Base-by-base conservation (phyloP, 2,113 vertebrate genomes). In the Ophthalmolycus amberensis region DNA sequence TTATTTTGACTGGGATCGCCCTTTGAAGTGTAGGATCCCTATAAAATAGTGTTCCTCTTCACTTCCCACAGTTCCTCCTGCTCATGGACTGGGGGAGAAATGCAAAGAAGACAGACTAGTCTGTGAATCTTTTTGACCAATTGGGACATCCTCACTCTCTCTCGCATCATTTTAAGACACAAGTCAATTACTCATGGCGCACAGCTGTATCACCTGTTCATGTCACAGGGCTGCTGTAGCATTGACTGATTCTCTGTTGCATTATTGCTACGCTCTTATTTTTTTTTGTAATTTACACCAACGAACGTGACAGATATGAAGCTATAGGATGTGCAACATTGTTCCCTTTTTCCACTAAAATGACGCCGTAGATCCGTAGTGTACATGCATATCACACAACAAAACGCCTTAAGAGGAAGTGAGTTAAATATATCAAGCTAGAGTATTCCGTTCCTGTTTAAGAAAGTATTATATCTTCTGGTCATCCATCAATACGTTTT, bases 321-420 rank as follows among this genome's bases (percentile, higher is more conserved):
- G 77, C 60, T 7, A 52, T 32, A 70, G 65, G 16, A 37, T 29
- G 77, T 77, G 63, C 90, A 65, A 11, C 82, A 86, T 73, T 78
- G 46, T 77, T 85, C 4, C 66, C 75, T 50, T 88, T 87, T 71
- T 40, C 46, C 83, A 60, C 76, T 8, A 46, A 29, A 88, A 79
- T 40, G 73, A 62, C 56, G 15, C 65, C 62, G 37, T 69, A 75
- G 37, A 84, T 81, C 72, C 40, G 69, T 62, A 50, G 7, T 22
- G 22, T 14, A 27, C 25, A 46, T 86, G 79, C 67, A n/a, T n/a
- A n/a, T n/a, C n/a, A n/a, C n/a, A 75, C 46, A 72, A 46, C 69
- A 68, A 70, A 68, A 32, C n/a, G 25, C 22, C 75, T 62, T 12
- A 37, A 48, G 46, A 71, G 64, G 71, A 70, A 73, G 68, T 63